These are phyloP conservation scores for Crotalus horridus DNA, from an alignment of 2,113 vertebrate species.

Conservation along the genomic window DNA sequence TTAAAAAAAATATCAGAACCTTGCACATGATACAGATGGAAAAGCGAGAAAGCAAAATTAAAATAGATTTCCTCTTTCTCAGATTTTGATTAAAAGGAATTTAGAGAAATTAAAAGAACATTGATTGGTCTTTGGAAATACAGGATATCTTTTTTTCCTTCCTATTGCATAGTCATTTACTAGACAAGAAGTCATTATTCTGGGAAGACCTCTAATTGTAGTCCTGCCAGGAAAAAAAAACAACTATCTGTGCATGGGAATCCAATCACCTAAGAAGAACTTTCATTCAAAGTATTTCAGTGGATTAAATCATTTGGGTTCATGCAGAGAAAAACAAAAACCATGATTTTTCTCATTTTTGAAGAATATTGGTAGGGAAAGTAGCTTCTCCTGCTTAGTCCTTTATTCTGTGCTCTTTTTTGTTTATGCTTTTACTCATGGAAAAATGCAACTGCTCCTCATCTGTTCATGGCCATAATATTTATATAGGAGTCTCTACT, in stretches of 20 bases:
- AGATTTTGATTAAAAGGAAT: neutral
- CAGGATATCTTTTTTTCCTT: neutral
- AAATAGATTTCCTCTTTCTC: neutral
- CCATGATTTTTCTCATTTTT: neutral
- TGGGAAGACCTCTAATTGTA: neutral
- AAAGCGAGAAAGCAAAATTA: neutral
- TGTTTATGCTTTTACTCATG: conserved; percentile 26
- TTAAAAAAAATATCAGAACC: neutral
- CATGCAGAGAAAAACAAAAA: neutral
- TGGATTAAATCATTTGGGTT: neutral
- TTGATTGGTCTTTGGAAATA: neutral
- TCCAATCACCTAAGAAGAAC: neutral
- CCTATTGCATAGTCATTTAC: neutral
- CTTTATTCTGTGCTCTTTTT: conserved; percentile 8
- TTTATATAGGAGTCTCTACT: neutral
- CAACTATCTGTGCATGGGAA: neutral
- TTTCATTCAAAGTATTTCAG: neutral
- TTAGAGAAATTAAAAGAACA: conserved; percentile 1
- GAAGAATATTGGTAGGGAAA: conserved; percentile 5
- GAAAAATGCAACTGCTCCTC: conserved; percentile 4
- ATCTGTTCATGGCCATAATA: conserved; percentile 24
- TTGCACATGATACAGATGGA: neutral
- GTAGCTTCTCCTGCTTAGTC: neutral
- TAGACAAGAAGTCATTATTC: neutral
- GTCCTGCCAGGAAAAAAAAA: neutral